phyloP scores from a whole-genome alignment of 1,140 invertebrate species.

The Drosophila ohnishii region DNA sequence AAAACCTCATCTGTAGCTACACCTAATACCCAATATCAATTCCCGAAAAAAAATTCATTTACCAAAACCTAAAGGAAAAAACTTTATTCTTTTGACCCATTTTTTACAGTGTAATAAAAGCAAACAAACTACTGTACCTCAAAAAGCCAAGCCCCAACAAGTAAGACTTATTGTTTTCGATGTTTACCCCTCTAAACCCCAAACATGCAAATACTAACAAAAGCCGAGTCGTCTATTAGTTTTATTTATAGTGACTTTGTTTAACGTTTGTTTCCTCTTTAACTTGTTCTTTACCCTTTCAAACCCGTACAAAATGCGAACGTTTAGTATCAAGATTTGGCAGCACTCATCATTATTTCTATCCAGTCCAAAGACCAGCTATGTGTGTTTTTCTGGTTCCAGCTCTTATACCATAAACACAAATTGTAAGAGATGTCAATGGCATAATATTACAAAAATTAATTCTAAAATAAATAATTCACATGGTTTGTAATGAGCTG shows the following conservation, averaged over 20 bases:
- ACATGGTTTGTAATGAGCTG: neutral
- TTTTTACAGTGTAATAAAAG: slow-evolving; percentile 70
- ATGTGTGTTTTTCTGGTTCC: slow-evolving; percentile 71
- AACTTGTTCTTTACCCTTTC: slow-evolving; percentile 37
- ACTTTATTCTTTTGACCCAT: slow-evolving; percentile 47
- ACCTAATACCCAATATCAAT: neutral
- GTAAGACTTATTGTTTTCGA: slow-evolving; percentile 57
- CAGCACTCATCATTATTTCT: slow-evolving; percentile 80
- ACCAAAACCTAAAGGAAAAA: slow-evolving; percentile 35
- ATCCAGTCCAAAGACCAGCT: slow-evolving; percentile 62
- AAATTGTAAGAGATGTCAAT: slow-evolving; percentile 50
- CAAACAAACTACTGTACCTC: slow-evolving; percentile 29
- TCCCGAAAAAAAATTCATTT: neutral
- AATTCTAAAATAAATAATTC: no score
- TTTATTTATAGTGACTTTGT: slow-evolving; percentile 50
- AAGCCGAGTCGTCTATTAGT: slow-evolving; percentile 60
- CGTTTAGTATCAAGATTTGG: slow-evolving; percentile 67
- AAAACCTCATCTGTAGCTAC: neutral
- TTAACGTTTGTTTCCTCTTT: slow-evolving; percentile 52
- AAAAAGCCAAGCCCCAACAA: slow-evolving; percentile 48
- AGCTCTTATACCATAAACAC: slow-evolving; percentile 60
- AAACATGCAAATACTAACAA: slow-evolving; percentile 54
- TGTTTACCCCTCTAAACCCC: slow-evolving; percentile 6
- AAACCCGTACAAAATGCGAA: slow-evolving; percentile 44
- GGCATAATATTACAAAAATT: no score